Conservation (phyloP, 2,888 invertebrate species). For the Dascillus cervinus region DNA sequence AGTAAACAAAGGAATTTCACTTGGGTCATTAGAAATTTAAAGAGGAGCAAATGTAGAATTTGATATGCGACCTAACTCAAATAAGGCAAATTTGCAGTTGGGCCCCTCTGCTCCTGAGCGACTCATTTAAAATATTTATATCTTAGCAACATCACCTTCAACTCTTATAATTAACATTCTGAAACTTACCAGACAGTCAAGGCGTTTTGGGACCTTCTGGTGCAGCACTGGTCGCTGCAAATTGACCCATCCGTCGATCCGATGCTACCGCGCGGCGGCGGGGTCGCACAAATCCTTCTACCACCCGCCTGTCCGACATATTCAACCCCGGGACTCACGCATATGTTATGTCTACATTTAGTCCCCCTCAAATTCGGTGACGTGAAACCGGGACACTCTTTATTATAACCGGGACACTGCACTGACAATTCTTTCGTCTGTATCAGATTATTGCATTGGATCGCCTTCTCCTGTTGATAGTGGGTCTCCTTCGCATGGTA, state of each 20-base stretch:
- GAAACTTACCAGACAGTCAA: constrained; percentile 45
- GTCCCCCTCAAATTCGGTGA: constrained; percentile 29
- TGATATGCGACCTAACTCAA: no score
- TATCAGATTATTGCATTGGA: constrained; percentile 38
- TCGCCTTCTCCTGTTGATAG: constrained; percentile 40
- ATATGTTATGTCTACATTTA: constrained; percentile 44
- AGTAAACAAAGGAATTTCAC: no score
- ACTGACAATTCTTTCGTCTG: constrained; percentile 21
- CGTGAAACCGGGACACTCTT: constrained; percentile 28
- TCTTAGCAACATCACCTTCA: neutral
- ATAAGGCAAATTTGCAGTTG: no score
- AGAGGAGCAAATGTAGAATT: no score
- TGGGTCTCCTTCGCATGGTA: no score
- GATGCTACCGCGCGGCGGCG: constrained; percentile 36
- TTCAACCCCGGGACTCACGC: constrained; percentile 44
- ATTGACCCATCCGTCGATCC: constrained; percentile 28
- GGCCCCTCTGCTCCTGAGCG: neutral
- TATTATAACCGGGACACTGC: constrained; percentile 30
- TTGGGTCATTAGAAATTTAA: no score
- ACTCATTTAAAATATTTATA: no score
- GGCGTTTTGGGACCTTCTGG: constrained; percentile 31
- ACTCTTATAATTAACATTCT: no score
- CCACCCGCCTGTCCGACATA: constrained; percentile 59
- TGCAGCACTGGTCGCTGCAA: constrained; percentile 35
- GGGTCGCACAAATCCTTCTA: constrained; percentile 45